Conservation (phyloP, 1,140 invertebrate species). For the Drosophila hydei region DNA sequence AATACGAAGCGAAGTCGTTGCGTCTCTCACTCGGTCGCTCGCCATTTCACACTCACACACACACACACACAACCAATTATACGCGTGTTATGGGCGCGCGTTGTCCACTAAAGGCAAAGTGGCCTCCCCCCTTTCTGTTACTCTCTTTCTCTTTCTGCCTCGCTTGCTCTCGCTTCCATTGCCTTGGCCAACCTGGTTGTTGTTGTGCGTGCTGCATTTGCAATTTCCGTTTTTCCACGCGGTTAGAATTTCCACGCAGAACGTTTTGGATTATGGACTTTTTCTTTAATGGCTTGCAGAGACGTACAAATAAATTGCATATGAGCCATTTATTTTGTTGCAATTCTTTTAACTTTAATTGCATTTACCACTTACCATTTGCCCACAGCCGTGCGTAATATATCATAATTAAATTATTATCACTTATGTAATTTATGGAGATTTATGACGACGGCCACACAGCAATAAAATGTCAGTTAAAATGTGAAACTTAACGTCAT, state of each 20-base stretch:
- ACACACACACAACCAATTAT: background rate
- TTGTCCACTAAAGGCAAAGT: slow-evolving; percentile 23
- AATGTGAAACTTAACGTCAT: too few relatives aligned
- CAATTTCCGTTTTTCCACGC: slow-evolving; percentile 54
- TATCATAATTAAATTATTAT: slow-evolving; percentile 9
- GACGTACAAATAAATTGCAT: slow-evolving; percentile 56
- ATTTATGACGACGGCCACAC: too few relatives aligned
- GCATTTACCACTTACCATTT: slow-evolving; percentile 61
- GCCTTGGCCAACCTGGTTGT: slow-evolving; percentile 17
- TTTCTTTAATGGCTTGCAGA: slow-evolving; percentile 51
- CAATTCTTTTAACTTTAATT: slow-evolving; percentile 52
- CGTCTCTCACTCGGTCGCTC: slow-evolving; percentile 20
- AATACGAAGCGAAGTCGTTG: slow-evolving; percentile 31
- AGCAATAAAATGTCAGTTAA: too few relatives aligned
- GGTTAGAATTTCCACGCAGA: slow-evolving; percentile 59
- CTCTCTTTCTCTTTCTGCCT: background rate
- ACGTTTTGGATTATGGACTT: slow-evolving; percentile 52
- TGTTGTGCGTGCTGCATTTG: slow-evolving; percentile 45
- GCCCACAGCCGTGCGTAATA: slow-evolving; percentile 2
- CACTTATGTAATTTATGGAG: too few relatives aligned
- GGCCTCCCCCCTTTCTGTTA: background rate
- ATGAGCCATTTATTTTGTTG: slow-evolving; percentile 55
- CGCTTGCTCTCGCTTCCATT: background rate
- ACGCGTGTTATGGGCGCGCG: slow-evolving; percentile 8
- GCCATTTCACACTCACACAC: background rate